Conservation (phyloP, 2,888 invertebrate species). For the Torymus texanus region DNA sequence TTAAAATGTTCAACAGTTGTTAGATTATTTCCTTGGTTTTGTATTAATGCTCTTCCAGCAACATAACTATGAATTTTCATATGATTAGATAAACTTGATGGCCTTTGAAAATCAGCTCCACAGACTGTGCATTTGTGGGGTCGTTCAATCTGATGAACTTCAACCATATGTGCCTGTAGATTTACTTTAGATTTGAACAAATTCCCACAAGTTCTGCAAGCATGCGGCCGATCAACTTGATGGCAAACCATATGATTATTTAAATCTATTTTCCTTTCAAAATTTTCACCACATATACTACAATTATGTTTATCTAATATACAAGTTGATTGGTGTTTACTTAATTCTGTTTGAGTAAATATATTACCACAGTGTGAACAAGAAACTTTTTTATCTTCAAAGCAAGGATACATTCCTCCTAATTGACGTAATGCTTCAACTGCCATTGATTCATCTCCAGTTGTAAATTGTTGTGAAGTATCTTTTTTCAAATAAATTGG, state of each 20-base stretch:
- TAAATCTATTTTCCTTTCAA: slow-evolving; percentile 75
- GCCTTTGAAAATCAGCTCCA: slow-evolving; percentile 75
- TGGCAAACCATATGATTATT: slow-evolving; percentile 76
- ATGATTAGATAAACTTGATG: slow-evolving; percentile 77
- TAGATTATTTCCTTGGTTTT: slow-evolving; percentile 57
- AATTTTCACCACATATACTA: slow-evolving; percentile 70
- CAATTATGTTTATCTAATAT: slow-evolving; percentile 66
- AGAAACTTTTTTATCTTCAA: slow-evolving; percentile 68
- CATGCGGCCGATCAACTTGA: slow-evolving; percentile 75
- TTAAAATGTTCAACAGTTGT: slow-evolving; percentile 57
- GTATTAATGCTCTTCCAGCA: slow-evolving; percentile 73
- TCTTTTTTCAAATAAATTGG: slow-evolving; percentile 70
- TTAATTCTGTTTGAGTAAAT: slow-evolving; percentile 65
- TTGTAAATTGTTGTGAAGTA: slow-evolving; percentile 68
- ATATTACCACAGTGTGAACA: slow-evolving; percentile 66
- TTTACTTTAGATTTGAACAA: slow-evolving; percentile 72
- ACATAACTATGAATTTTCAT: slow-evolving; percentile 76
- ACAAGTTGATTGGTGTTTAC: slow-evolving; percentile 67
- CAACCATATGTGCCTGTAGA: slow-evolving; percentile 70
- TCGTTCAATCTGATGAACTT: slow-evolving; percentile 67
- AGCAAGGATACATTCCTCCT: slow-evolving; percentile 73
- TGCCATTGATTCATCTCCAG: slow-evolving; percentile 74
- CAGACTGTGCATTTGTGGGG: slow-evolving; percentile 75
- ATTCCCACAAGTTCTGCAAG: slow-evolving; percentile 74
- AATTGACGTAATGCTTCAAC: slow-evolving; percentile 75